Conservation (phyloP, 2,888 invertebrate species). For the Eupithecia inturbata region DNA sequence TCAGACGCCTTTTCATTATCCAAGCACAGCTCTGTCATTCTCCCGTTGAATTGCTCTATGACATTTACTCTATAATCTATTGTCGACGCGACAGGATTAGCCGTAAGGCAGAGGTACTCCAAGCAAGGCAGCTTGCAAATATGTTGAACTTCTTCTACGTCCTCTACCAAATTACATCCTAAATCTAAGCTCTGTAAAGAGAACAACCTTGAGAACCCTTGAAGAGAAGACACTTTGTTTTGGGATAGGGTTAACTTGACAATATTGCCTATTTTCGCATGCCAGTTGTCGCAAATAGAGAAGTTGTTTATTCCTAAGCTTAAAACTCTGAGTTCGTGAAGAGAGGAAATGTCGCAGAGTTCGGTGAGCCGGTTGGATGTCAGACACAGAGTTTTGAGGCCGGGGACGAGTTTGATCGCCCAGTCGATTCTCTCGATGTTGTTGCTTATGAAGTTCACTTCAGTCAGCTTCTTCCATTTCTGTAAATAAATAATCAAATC, state of each 20-base stretch:
- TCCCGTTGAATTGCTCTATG: slow-evolving; percentile 92
- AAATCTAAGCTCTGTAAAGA: slow-evolving; percentile 94
- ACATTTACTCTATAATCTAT: slow-evolving; percentile 96
- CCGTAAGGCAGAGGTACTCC: slow-evolving; percentile 93
- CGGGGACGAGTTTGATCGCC: slow-evolving; percentile 90
- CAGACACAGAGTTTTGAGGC: slow-evolving; percentile 88
- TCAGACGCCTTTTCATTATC: slow-evolving; percentile 95
- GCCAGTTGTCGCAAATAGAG: slow-evolving; percentile 88
- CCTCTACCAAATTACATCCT: slow-evolving; percentile 92
- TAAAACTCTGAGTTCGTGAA: slow-evolving; percentile 90
- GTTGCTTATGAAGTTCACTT: slow-evolving; percentile 91
- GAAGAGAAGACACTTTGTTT: slow-evolving; percentile 89
- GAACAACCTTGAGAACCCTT: slow-evolving; percentile 91
- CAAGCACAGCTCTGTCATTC: slow-evolving; percentile 92
- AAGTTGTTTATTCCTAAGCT: slow-evolving; percentile 93
- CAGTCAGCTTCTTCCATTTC: slow-evolving; percentile 88
- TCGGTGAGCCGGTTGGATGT: slow-evolving; percentile 91
- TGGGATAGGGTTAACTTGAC: slow-evolving; percentile 93
- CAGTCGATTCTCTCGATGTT: slow-evolving; percentile 90
- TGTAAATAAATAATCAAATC: slow-evolving; percentile 54
- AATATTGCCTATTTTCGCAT: slow-evolving; percentile 94
- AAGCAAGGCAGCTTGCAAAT: slow-evolving; percentile 93
- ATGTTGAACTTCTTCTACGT: slow-evolving; percentile 91
- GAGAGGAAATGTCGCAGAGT: slow-evolving; percentile 90
- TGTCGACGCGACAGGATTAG: slow-evolving; percentile 93